Conservation (phyloP, 2,113 vertebrate genomes). For the Merops nubicus region DNA sequence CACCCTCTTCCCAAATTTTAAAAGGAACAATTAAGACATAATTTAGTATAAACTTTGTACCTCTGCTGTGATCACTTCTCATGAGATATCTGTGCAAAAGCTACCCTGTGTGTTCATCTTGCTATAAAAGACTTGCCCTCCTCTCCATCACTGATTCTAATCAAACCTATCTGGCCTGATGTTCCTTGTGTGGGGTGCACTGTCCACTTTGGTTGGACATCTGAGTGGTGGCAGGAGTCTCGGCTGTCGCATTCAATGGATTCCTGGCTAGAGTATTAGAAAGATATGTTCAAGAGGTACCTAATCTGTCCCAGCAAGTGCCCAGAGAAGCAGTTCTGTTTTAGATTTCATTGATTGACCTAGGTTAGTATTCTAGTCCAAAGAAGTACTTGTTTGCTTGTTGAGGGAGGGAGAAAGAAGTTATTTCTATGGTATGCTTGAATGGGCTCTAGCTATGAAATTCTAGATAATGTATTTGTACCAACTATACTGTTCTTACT, state of each 20-base stretch:
- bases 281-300: not conserved
- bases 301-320: not conserved
- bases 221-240: not conserved
- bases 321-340: not conserved
- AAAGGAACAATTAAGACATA: not conserved
- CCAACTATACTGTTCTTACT: not conserved
- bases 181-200: not conserved
- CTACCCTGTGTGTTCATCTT: accelerated
- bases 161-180: not conserved
- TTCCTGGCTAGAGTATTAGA: not conserved
- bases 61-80: not conserved
- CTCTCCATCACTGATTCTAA: not conserved
- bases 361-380: not conserved
- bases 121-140: not conserved
- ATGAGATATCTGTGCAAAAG: not conserved
- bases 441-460: not conserved
- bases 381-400: not conserved
- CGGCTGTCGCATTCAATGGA: accelerated
- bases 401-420: not conserved
- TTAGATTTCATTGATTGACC: not conserved
- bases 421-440: not conserved
- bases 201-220: not conserved
- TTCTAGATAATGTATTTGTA: not conserved
- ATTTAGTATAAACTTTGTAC: not conserved
- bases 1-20: not conserved